These are phyloP conservation scores for Rhyzopertha dominica DNA, from an alignment of 1,140 invertebrate species.

Conservation along the genomic window DNA sequence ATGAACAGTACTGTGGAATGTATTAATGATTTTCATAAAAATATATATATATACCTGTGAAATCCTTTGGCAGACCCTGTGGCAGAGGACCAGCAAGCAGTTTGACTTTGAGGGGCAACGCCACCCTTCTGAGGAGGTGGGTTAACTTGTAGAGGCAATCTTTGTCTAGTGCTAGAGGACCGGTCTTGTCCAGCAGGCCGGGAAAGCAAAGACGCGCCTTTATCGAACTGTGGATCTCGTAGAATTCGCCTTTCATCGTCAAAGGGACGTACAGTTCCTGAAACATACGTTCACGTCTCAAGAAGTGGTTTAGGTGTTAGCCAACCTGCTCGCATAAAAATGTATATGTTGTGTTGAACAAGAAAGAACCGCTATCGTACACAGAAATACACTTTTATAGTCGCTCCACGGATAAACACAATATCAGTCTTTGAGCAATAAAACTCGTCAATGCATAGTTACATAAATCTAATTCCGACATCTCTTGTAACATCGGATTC, in stretches of 20 bases:
- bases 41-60: constrained; percentile 49
- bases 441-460: too few species aligned
- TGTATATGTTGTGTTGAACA: too few species aligned
- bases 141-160: constrained; percentile 41
- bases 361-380: too few species aligned
- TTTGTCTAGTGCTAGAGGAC: constrained; percentile 37
- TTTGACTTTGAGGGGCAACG: constrained; percentile 50
- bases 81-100: constrained; percentile 52
- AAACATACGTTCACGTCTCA: too few species aligned
- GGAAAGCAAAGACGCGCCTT: constrained; percentile 45
- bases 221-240: constrained; percentile 52
- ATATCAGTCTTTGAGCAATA: too few species aligned
- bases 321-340: too few species aligned
- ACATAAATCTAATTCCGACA: too few species aligned
- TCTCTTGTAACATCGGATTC: too few species aligned
- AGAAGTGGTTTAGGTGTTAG: too few species aligned
- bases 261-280: constrained; percentile 58
- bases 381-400: too few species aligned
- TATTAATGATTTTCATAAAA: too few species aligned
- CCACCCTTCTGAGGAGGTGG: constrained; percentile 35
- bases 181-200: constrained; percentile 40
- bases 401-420: too few species aligned
- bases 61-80: constrained; percentile 52
- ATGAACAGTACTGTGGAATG: not conserved
- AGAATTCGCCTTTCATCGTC: constrained; percentile 56